Conservation (phyloP, 2,888 invertebrate species). For the Erannis defoliaria region DNA sequence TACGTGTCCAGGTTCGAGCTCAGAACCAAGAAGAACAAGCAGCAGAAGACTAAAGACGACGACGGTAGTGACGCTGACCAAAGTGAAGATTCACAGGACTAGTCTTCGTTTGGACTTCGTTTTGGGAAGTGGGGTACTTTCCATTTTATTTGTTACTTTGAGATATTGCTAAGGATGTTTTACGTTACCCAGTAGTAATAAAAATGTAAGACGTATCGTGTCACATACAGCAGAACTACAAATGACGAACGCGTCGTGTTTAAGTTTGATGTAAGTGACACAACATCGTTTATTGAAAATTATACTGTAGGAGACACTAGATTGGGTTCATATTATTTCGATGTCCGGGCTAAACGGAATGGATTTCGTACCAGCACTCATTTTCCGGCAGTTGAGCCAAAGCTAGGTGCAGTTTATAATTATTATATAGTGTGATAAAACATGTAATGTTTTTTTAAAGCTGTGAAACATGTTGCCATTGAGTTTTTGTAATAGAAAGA, state of each 20-base stretch:
- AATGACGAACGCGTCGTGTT: too few species aligned
- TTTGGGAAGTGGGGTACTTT: neutral
- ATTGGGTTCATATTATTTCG: neutral
- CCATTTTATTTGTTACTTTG: neutral
- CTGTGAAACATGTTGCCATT: neutral
- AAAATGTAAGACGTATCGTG: neutral
- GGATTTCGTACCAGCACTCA: neutral
- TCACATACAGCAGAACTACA: neutral
- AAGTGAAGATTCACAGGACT: constrained; percentile 56
- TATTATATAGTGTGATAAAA: neutral
- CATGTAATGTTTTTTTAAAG: neutral
- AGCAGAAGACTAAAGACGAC: constrained; percentile 31
- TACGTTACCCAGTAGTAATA: neutral
- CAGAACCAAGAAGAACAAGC: constrained; percentile 48
- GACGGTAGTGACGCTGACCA: constrained; percentile 49
- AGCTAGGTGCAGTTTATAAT: neutral
- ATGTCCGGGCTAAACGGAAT: too few species aligned
- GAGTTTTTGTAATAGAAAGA: neutral
- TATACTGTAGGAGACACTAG: neutral
- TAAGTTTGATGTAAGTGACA: too few species aligned
- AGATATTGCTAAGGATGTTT: neutral
- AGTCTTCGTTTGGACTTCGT: constrained; percentile 25
- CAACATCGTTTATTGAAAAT: too few species aligned
- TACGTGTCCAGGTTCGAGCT: constrained; percentile 62
- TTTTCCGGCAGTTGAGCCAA: too few species aligned